Evolutionary conservation across 2,888 invertebrate species (phyloP).

Genomic region (Gnatocerus cornutus): DNA sequence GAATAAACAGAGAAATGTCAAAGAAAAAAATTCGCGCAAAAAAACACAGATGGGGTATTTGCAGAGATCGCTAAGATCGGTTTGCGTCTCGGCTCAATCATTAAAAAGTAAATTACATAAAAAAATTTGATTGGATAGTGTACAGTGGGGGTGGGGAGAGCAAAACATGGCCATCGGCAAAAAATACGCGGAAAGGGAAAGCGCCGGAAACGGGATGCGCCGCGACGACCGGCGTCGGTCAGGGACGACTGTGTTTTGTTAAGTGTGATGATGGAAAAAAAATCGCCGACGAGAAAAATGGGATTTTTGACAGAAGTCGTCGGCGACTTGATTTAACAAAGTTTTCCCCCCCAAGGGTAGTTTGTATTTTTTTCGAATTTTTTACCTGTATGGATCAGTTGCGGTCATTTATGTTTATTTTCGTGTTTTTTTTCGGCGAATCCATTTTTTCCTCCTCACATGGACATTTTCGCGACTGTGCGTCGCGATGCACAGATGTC

Average conservation of each 20-base stretch:
- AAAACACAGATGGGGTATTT: slow-evolving; percentile 55
- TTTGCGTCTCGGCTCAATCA: slow-evolving; percentile 63
- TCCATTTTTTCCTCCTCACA: slow-evolving; percentile 57
- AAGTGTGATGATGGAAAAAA: slow-evolving; percentile 28
- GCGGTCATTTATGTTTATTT: slow-evolving; percentile 55
- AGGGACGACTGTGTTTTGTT: slow-evolving; percentile 58
- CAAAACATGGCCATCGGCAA: slow-evolving; percentile 64
- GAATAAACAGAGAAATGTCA: slow-evolving; percentile 45
- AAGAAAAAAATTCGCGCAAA: slow-evolving; percentile 48
- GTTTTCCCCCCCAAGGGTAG: neutral
- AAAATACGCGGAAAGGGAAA: slow-evolving; percentile 64
- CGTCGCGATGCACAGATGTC: slow-evolving; percentile 56
- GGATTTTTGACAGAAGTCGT: slow-evolving; percentile 11
- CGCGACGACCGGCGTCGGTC: slow-evolving; percentile 58
- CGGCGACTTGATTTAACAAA: neutral
- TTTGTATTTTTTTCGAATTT: slow-evolving; percentile 4
- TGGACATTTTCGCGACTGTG: slow-evolving; percentile 54
- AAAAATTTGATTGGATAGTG: slow-evolving; percentile 68
- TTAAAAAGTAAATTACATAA: slow-evolving; percentile 65
- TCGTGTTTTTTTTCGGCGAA: slow-evolving; percentile 53
- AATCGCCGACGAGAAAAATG: slow-evolving; percentile 8
- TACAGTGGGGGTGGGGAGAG: slow-evolving; percentile 58
- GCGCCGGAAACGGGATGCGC: slow-evolving; percentile 54
- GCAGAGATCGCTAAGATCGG: slow-evolving; percentile 53
- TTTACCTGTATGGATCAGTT: slow-evolving; percentile 56